phyloP scores from a whole-genome alignment of 1,140 invertebrate species.

The Procambarus virginalis region DNA sequence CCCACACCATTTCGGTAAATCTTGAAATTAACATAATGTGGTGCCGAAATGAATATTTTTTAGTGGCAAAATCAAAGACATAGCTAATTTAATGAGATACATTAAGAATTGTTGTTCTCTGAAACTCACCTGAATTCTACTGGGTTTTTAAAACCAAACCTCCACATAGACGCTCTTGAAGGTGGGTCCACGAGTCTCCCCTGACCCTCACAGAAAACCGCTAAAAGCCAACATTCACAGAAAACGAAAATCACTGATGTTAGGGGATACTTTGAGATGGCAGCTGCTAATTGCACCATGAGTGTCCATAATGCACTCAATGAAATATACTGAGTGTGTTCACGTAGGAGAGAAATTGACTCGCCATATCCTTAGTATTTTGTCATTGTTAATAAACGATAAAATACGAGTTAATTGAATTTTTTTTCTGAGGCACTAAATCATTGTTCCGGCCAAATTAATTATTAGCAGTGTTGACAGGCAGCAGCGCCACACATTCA shows the following conservation, averaged over 20 bases:
- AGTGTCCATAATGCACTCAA: background rate
- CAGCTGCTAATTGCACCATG: background rate
- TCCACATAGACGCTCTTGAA: constrained; percentile 63
- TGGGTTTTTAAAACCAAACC: constrained; percentile 66
- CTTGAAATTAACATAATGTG: no score
- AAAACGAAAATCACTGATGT: background rate
- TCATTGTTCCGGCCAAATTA: no score
- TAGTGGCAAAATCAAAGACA: no score
- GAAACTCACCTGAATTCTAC: constrained; percentile 54
- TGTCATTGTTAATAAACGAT: background rate
- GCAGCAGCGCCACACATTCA: no score
- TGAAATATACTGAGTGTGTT: background rate
- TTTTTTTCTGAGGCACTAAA: no score
- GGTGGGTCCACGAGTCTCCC: constrained; percentile 61
- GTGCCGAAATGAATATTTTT: no score
- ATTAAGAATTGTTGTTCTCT: background rate
- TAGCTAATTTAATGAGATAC: background rate
- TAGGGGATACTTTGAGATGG: background rate
- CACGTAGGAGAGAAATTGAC: background rate
- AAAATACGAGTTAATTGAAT: no score
- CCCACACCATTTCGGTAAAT: no score
- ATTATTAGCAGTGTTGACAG: no score
- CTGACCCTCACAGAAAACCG: constrained; percentile 15
- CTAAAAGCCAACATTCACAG: background rate
- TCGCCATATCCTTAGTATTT: background rate